A percentile compares a stretch with the other conserved stretches of the same genome.
phyloP scores from a whole-genome alignment of 2,113 vertebrate genomes.

The Chamaetylas fuelleborni region DNA sequence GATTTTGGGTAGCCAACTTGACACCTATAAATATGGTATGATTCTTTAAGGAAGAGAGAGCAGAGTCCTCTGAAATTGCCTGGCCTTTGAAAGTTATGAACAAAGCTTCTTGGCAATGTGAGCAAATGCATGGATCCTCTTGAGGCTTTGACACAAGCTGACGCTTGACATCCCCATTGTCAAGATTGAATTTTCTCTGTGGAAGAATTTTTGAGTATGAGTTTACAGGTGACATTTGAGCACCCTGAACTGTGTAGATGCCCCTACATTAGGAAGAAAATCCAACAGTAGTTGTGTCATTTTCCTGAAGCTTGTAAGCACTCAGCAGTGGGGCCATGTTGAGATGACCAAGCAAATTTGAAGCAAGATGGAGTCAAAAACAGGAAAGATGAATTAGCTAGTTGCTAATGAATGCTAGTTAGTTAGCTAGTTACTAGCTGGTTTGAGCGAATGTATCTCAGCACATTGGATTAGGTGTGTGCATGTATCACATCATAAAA shows the following conservation, averaged over 20 bases:
- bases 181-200: neutral
- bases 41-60: neutral
- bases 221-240: neutral
- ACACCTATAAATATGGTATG: neutral
- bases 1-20: neutral
- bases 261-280: neutral
- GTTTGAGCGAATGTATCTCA: neutral
- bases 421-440: neutral
- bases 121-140: neutral
- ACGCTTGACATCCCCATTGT: neutral
- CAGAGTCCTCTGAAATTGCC: neutral
- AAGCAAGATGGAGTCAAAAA: neutral
- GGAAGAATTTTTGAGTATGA: neutral
- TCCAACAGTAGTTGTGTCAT: neutral
- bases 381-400: neutral
- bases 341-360: neutral
- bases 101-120: neutral
- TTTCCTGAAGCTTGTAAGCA: neutral
- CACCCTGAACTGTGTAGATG: neutral
- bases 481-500: neutral
- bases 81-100: neutral
- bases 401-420: neutral
- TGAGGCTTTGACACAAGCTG: neutral
- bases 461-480: neutral
- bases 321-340: accelerated